Evolutionary conservation across 1,140 invertebrate genomes (phyloP).

Genomic region (Bombus ignitus): DNA sequence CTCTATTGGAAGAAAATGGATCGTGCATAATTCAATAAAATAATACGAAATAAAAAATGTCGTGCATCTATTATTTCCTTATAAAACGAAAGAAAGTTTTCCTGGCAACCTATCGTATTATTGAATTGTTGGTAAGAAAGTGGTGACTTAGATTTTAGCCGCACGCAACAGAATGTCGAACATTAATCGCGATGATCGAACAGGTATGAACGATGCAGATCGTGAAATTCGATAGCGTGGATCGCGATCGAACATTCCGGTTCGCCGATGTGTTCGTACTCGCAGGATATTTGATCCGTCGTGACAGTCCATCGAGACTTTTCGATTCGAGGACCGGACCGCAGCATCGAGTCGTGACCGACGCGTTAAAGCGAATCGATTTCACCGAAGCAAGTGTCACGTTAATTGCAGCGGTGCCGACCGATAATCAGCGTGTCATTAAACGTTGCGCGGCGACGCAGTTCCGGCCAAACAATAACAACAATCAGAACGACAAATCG

Average conservation of each 20-base stretch:
- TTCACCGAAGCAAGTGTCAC: constrained; percentile 27
- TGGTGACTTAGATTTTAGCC: no score
- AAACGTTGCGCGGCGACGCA: constrained; percentile 2
- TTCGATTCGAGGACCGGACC: constrained; percentile 18
- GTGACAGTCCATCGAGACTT: background rate
- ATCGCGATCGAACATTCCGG: background rate
- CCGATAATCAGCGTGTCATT: constrained; percentile 36
- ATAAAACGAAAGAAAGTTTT: no score
- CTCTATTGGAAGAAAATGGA: no score
- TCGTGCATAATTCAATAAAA: no score
- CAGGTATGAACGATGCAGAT: background rate
- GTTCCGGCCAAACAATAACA: constrained; percentile 5
- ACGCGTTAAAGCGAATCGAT: constrained; percentile 40
- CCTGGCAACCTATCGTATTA: no score
- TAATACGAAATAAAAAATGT: no score
- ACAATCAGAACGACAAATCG: constrained; percentile 21
- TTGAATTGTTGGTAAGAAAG: no score
- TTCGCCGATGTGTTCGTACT: background rate
- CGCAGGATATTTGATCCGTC: constrained; percentile 14
- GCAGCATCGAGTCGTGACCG: background rate
- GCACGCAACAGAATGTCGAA: no score
- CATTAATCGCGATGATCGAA: background rate
- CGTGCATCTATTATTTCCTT: no score
- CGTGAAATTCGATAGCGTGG: constrained; percentile 1
- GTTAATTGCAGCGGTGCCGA: constrained; percentile 26